Conservation (phyloP, 2,797 vertebrate genomes). For the Sphenopsis melanotis region DNA sequence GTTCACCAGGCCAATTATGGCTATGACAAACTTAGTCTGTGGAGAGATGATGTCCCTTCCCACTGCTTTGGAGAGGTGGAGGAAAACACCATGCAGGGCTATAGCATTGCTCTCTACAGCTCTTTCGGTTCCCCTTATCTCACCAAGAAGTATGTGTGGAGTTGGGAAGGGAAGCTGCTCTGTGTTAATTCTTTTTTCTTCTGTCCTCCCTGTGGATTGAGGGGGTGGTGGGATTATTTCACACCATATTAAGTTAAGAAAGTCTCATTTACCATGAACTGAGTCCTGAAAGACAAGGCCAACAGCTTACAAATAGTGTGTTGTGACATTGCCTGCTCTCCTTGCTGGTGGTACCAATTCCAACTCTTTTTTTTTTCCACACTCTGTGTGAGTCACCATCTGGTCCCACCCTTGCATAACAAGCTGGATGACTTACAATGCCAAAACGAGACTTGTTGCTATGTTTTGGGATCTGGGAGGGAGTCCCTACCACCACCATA, state of each 20-base stretch:
- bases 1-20: background rate
- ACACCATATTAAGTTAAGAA: background rate
- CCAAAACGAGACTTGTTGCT: slow-evolving; percentile 9
- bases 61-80: background rate
- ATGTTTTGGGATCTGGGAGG: background rate
- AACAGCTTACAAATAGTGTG: background rate
- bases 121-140: background rate
- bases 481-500: background rate
- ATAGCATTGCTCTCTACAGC: background rate
- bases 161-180: background rate
- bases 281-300: background rate
- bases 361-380: background rate
- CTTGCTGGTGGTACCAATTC: slow-evolving; percentile 7
- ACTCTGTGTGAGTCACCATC: background rate
- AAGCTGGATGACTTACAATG: slow-evolving; percentile 30
- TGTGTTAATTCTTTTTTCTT: background rate
- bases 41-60: background rate
- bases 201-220: background rate
- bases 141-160: background rate
- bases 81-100: background rate
- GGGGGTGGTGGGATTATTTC: background rate
- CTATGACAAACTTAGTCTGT: background rate
- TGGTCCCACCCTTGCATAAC: slow-evolving; percentile 49
- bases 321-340: slow-evolving; percentile 9
- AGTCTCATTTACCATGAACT: background rate